phyloP scores from a whole-genome alignment of 2,113 vertebrate genomes.

The Bufo gargarizans region DNA sequence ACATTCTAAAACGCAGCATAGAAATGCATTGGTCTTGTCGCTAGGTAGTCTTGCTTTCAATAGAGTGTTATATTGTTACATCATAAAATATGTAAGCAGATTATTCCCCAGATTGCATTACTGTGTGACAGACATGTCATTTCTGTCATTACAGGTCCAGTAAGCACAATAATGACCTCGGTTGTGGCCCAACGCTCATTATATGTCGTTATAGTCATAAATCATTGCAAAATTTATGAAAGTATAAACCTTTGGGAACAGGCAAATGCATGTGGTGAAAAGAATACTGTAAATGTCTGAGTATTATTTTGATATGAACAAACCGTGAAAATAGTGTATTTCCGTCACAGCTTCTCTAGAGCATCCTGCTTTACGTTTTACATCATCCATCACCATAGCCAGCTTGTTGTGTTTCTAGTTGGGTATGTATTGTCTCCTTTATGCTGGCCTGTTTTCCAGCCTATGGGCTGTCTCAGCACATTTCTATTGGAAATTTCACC shows the following conservation, averaged over 20 bases:
- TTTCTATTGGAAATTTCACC: constrained; percentile 5
- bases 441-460: neutral
- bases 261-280: neutral
- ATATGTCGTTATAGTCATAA: constrained; percentile 31
- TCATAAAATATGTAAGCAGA: constrained; percentile 28
- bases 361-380: neutral
- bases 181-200: constrained; percentile 43
- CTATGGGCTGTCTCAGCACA: neutral
- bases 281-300: constrained; percentile 11
- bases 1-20: neutral
- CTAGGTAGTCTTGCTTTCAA: neutral
- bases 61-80: neutral
- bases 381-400: constrained; percentile 4
- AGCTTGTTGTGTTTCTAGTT: neutral
- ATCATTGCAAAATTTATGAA: constrained; percentile 30
- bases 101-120: constrained; percentile 5
- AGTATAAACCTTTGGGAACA: constrained; percentile 24
- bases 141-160: constrained; percentile 45
- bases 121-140: constrained; percentile 33
- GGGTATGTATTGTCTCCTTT: neutral
- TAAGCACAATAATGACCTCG: constrained; percentile 38
- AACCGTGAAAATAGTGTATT: neutral
- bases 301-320: constrained; percentile 15
- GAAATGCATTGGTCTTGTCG: neutral
- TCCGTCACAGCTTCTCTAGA: constrained; percentile 10